A percentile compares a stretch with the other conserved stretches of the same genome.
phyloP scores from a whole-genome alignment of 2,888 invertebrate genomes.

The Chrysolina oricalcia region DNA sequence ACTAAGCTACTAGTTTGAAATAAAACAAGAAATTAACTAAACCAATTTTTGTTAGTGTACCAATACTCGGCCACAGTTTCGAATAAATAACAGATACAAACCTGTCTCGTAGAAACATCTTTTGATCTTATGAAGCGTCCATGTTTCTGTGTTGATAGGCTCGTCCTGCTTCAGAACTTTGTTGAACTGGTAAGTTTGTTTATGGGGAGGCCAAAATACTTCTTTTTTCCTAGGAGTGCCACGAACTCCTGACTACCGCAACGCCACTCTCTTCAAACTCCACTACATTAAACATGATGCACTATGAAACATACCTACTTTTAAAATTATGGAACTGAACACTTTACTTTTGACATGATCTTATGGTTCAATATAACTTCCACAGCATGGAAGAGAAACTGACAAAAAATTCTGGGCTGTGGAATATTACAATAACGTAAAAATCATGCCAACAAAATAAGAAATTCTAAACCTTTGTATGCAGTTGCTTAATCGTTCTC shows the following conservation, averaged over 20 bases:
- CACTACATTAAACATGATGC: constrained; percentile 21
- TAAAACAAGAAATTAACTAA: not conserved
- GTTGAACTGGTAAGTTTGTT: constrained; percentile 27
- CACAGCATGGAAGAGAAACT: too few species aligned
- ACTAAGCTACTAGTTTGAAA: not conserved
- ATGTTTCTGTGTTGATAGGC: constrained; percentile 26
- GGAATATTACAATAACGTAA: too few species aligned
- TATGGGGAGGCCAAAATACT: constrained; percentile 37
- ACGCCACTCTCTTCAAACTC: constrained; percentile 23
- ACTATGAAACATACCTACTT: too few species aligned
- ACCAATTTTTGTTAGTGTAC: not conserved
- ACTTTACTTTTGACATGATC: too few species aligned
- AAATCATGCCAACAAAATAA: too few species aligned
- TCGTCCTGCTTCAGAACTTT: constrained; percentile 30
- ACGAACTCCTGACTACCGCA: constrained; percentile 13
- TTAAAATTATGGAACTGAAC: too few species aligned
- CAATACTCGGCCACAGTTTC: not conserved
- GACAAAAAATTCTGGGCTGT: too few species aligned
- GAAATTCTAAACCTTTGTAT: too few species aligned
- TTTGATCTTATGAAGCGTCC: constrained; percentile 27
- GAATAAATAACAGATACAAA: constrained; percentile 17
- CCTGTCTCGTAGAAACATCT: constrained; percentile 35
- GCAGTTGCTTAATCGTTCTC: too few species aligned
- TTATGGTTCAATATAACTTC: too few species aligned
- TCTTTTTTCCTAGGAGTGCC: constrained; percentile 35